These are phyloP conservation scores for Tetraneura akinire DNA, from an alignment of 1,140 invertebrate genomes.

Conservation along the genomic window DNA sequence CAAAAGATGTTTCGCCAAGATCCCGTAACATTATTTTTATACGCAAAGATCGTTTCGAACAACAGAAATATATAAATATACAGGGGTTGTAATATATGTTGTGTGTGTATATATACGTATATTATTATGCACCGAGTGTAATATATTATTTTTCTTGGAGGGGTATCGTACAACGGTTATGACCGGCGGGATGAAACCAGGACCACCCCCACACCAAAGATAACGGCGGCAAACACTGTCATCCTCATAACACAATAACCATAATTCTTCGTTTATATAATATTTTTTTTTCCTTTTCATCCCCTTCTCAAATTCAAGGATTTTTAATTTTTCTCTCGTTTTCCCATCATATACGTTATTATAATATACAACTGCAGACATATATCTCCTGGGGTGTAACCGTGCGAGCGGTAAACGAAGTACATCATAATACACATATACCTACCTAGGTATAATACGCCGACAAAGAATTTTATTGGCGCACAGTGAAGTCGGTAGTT, in stretches of 20 bases:
- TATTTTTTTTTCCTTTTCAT: conserved; percentile 21
- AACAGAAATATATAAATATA: not conserved
- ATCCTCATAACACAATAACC: conserved; percentile 42
- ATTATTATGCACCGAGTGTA: not conserved
- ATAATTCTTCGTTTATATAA: conserved; percentile 45
- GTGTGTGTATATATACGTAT: conserved; percentile 3
- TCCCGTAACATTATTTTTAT: conserved; percentile 46
- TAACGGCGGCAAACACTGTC: conserved; percentile 30
- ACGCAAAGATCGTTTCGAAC: conserved; percentile 43
- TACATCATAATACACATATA: not conserved
- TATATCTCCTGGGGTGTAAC: not conserved
- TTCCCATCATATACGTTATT: too few species aligned
- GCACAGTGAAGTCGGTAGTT: not conserved
- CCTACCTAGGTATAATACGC: too few species aligned
- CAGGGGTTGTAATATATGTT: not conserved
- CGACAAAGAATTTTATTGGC: conserved; percentile 24
- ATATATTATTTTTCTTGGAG: conserved; percentile 22
- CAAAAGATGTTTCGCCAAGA: conserved; percentile 30
- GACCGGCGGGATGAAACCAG: not conserved
- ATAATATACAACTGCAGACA: not conserved
- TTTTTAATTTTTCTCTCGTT: conserved; percentile 31
- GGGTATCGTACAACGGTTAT: conserved; percentile 1
- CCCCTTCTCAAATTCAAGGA: not conserved
- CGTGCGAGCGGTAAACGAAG: not conserved
- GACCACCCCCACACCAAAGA: conserved; percentile 22